Evolutionary conservation across 2,113 vertebrate genomes (phyloP), one percentile per base, ranked within the genome.

Genomic region (Grus americana): DNA sequence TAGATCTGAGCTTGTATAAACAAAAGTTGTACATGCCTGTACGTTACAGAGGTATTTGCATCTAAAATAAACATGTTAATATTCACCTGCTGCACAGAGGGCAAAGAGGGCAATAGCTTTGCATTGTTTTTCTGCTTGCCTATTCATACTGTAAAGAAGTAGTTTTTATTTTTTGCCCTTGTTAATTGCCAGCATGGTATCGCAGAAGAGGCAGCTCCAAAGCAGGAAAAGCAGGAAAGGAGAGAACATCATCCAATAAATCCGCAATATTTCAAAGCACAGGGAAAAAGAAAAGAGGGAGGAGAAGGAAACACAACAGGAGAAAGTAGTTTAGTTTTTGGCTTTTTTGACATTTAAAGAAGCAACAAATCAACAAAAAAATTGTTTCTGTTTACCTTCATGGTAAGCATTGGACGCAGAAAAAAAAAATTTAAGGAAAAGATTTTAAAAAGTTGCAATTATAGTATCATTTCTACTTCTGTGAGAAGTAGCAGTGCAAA

Each of bases 11-110:
- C 57, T 40, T 27, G 22, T 50, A 72, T 54, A 66, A 93, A 78
- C 10, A 0, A 12, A 26, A 78, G 5, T 9, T 40, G 55, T 26
- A 50, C 10, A 5, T 14, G 15, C 12, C 23, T 57, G 9, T 22
- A 63, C 12, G 10, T 17, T 3, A 27, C 0, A 54, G 32, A 84
- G 30, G 23, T 57, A 55, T 80, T 65, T 86, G 62, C 15, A 73
- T 29, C n/a, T 67, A 65, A 86, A 78, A 3, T 22, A n/a, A 90
- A 50, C 2, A 23, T 15, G 12, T 59, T 59, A 59, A 72, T 24
- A 44, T 55, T 63, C n/a, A 83, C 58, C 44, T 76, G 54, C 44
- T 83, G 55, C 40, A 92, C 5, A 36, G 10, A 42, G 5, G 40
- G 36, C 15, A 73, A 54, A 78, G 34, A 73, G 11, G 42, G 20